Percentiles rank a stretch among this genome's conserved stretches.
phyloP scores from a whole-genome alignment of 2,797 vertebrate species.

The Glyptemys insculpta region DNA sequence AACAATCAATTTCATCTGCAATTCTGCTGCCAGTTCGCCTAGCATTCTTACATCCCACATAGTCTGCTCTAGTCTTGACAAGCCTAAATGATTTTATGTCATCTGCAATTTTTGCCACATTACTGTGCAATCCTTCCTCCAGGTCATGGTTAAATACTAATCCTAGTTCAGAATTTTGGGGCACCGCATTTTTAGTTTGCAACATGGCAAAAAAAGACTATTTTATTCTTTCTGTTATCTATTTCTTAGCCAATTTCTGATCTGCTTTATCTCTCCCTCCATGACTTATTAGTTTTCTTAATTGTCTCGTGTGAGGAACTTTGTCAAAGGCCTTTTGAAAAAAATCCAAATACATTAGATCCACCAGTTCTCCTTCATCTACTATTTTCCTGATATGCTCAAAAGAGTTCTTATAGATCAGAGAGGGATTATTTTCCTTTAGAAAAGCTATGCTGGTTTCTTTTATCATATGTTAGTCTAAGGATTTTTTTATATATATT shows the following conservation, averaged over 20 bases:
- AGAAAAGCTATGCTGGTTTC: neutral
- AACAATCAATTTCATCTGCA: neutral
- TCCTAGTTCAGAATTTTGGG: neutral
- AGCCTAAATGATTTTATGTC: neutral
- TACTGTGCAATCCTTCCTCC: neutral
- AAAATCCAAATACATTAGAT: conserved; percentile 48
- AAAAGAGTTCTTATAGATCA: conserved; percentile 23
- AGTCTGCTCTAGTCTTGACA: neutral
- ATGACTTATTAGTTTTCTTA: conserved; percentile 16
- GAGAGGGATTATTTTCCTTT: conserved; percentile 17
- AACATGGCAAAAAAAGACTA: neutral
- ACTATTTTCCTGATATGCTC: conserved; percentile 36
- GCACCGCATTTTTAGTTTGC: neutral
- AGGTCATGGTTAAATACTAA: neutral
- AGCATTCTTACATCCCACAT: neutral
- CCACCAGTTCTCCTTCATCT: conserved; percentile 9
- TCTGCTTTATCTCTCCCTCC: neutral
- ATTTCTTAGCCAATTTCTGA: conserved; percentile 2
- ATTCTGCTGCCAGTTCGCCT: neutral
- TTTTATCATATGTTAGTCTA: conserved; percentile 16
- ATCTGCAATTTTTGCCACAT: neutral
- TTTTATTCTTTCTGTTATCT: neutral
- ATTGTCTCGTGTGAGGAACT: conserved; percentile 14
- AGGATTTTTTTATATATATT: neutral
- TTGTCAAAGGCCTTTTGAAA: conserved; percentile 46